A percentile compares a stretch with the other conserved stretches of the same genome.
phyloP scores from a whole-genome alignment of 92 coral and sea anemone species.

The Ricordea florida region DNA sequence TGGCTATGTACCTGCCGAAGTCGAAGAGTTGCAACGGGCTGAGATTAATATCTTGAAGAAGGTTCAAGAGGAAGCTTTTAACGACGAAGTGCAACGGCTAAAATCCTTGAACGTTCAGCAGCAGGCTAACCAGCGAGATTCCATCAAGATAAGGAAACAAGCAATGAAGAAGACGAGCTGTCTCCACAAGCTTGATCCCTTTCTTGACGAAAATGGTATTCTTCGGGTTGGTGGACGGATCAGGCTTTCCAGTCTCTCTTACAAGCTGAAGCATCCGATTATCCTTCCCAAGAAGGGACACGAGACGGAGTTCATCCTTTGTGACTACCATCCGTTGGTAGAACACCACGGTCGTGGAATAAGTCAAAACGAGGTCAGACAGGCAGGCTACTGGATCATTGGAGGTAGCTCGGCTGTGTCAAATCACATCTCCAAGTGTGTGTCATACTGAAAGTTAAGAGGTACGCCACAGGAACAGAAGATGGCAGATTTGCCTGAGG shows the following conservation, averaged over 20 bases:
- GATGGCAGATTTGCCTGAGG: not conserved
- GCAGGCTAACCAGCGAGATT: not conserved
- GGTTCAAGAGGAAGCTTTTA: not conserved
- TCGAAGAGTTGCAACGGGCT: not conserved
- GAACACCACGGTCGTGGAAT: not conserved
- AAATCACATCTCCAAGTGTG: not conserved
- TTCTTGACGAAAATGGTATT: not conserved
- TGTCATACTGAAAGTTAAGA: not conserved
- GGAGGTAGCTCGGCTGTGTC: not conserved
- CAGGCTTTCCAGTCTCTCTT: not conserved
- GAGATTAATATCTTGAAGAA: not conserved
- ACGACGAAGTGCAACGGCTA: not conserved
- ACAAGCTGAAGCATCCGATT: not conserved
- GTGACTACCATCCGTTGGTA: not conserved
- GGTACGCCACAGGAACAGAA: not conserved
- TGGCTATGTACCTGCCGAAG: not conserved
- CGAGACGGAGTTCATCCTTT: not conserved
- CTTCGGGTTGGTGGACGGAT: conserved; percentile 4
- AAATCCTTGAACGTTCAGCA: not conserved
- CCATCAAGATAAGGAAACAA: not conserved
- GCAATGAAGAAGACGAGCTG: not conserved
- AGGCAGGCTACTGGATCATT: conserved; percentile 7
- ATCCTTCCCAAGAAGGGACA: conserved; percentile 1
- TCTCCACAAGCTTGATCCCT: not conserved
- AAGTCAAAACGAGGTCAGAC: not conserved